A percentile compares a stretch with the other conserved stretches of the same genome.
phyloP scores from a whole-genome alignment of 2,797 vertebrate species.

The Thripadectes ignobilis region DNA sequence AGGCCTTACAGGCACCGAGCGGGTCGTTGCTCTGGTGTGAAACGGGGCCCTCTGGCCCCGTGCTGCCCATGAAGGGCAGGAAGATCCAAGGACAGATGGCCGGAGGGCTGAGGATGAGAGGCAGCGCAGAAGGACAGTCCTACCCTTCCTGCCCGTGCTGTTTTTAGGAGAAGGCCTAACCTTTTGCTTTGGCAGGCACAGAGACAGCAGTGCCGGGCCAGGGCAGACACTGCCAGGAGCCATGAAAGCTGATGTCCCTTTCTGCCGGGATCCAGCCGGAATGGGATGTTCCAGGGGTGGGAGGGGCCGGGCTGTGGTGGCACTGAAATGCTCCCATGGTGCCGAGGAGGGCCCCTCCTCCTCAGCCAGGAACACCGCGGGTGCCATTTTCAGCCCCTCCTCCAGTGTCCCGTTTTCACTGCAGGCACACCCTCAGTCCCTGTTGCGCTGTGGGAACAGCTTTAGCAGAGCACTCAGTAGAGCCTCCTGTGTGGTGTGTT shows the following conservation, averaged over 20 bases:
- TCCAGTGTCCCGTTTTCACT: fast-evolving
- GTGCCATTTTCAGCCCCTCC: fast-evolving
- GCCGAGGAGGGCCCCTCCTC: neutral
- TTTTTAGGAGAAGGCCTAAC: neutral
- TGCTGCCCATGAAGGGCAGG: fast-evolving
- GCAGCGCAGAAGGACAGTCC: neutral
- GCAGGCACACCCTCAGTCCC: neutral
- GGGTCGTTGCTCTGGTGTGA: neutral
- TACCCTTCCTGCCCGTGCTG: neutral
- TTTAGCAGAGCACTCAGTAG: neutral
- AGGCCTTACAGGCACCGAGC: fast-evolving
- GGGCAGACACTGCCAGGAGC: neutral
- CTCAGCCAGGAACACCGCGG: neutral
- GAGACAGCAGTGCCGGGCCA: fast-evolving
- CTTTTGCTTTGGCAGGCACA: neutral
- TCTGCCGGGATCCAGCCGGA: neutral
- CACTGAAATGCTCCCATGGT: neutral
- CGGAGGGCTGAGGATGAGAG: neutral
- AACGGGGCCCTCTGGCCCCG: neutral
- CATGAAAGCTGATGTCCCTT: fast-evolving
- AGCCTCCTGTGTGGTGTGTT: neutral
- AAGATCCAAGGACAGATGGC: neutral
- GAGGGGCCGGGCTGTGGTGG: neutral
- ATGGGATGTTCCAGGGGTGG: fast-evolving
- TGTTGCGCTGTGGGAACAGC: neutral